Conservation (phyloP, 2,797 vertebrate genomes). For the Danio jaintianensis region DNA sequence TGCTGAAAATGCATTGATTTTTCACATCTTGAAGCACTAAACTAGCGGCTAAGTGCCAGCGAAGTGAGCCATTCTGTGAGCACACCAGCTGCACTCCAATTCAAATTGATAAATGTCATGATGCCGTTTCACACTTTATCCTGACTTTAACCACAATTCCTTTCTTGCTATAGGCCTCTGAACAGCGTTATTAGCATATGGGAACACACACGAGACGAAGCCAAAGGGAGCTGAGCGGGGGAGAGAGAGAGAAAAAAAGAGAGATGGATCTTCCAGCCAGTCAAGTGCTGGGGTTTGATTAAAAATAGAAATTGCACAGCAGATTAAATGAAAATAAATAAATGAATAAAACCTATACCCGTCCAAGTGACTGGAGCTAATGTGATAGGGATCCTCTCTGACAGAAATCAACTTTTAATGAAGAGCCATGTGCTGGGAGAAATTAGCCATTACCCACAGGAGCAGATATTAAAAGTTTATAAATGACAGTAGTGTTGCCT, state of each 20-base stretch:
- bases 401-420: conserved; percentile 95
- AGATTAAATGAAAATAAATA: conserved; percentile 65
- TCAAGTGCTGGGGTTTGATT: conserved; percentile 60
- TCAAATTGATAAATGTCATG: conserved; percentile 66
- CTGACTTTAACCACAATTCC: conserved; percentile 62
- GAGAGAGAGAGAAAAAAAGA: conserved; percentile 2
- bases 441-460: conserved; percentile 81
- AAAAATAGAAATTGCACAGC: conserved; percentile 63
- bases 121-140: conserved; percentile 58
- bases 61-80: conserved; percentile 62
- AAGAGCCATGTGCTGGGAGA: conserved; percentile 83
- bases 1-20: conserved; percentile 71
- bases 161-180: conserved; percentile 35
- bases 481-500: conserved; percentile 76
- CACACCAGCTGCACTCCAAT: conserved; percentile 66
- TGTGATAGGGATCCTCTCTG: conserved; percentile 87
- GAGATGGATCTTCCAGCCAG: conserved; percentile 46
- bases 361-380: conserved; percentile 82
- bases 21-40: conserved; percentile 66
- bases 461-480: conserved; percentile 80
- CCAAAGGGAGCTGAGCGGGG: not conserved
- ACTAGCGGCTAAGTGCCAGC: conserved; percentile 59
- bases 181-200: conserved; percentile 24
- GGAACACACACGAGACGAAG: conserved; percentile 15
- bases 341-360: conserved; percentile 67